Evolutionary conservation across 2,888 invertebrate species (phyloP).

Genomic region (Lasioglossum morio): DNA sequence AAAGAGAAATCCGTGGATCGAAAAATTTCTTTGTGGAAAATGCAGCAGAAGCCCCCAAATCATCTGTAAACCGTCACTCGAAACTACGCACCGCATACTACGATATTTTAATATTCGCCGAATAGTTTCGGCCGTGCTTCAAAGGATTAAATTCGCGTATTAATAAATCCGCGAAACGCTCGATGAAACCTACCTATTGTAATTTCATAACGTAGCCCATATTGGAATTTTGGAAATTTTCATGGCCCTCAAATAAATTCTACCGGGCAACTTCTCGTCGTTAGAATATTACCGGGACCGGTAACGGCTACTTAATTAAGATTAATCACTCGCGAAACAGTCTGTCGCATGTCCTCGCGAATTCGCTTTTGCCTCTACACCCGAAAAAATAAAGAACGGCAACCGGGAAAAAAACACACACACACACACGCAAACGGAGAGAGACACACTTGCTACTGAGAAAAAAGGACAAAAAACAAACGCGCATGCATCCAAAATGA

Average conservation of each 20-base stretch:
- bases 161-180: constrained; percentile 56
- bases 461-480: not conserved
- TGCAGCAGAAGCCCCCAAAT: constrained; percentile 22
- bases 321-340: constrained; percentile 33
- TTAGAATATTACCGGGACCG: constrained; percentile 47
- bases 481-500: constrained; percentile 27
- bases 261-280: constrained; percentile 24
- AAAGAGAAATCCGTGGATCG: not conserved
- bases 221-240: constrained; percentile 43
- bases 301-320: constrained; percentile 48
- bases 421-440: not conserved
- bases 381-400: not conserved
- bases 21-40: constrained; percentile 31
- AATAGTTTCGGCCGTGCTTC: constrained; percentile 52
- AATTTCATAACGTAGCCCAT: constrained; percentile 28
- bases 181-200: constrained; percentile 42
- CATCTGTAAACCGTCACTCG: constrained; percentile 18
- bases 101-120: constrained; percentile 57
- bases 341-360: not conserved
- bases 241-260: constrained; percentile 37
- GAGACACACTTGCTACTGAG: not conserved
- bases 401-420: constrained; percentile 12
- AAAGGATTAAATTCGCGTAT: constrained; percentile 60
- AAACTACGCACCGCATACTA: constrained; percentile 15
- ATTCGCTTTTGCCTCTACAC: constrained; percentile 2